Evolutionary conservation across 2,113 vertebrate species (phyloP).

Genomic region (Stigmatopora nigra): DNA sequence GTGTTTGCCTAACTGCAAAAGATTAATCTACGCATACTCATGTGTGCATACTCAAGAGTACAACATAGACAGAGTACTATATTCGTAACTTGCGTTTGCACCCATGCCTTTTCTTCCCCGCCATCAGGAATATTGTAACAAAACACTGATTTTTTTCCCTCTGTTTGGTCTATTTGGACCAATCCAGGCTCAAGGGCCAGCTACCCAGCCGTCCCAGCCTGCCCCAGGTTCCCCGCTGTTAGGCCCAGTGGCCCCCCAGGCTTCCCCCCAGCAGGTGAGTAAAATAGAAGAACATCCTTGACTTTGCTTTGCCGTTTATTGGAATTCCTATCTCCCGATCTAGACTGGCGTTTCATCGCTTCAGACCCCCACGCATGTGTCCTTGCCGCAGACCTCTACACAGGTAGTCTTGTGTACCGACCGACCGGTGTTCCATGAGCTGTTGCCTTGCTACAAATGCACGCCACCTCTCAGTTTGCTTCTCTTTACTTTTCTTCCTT

Average conservation of each 20-base stretch:
- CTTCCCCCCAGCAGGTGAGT: constrained; percentile 56
- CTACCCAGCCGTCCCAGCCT: constrained; percentile 31
- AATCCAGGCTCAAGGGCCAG: constrained; percentile 51
- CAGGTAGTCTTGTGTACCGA: constrained; percentile 36
- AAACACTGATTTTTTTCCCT: constrained; percentile 35
- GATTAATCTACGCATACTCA: constrained; percentile 18
- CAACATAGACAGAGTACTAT: constrained; percentile 8
- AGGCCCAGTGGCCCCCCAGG: constrained; percentile 42
- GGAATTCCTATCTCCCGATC: constrained; percentile 25
- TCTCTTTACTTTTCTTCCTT: constrained; percentile 17
- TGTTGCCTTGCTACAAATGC: not conserved
- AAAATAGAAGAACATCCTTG: not conserved
- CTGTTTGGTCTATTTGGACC: constrained; percentile 19
- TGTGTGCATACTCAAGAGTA: constrained; percentile 54
- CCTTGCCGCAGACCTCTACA: constrained; percentile 41
- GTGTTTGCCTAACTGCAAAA: not conserved
- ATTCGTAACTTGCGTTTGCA: constrained; percentile 52
- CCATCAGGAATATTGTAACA: not conserved
- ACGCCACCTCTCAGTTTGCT: constrained; percentile 6
- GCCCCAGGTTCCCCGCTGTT: constrained; percentile 39
- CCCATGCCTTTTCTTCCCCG: constrained; percentile 31
- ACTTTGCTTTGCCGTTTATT: not conserved
- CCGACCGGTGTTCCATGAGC: not conserved
- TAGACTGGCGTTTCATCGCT: constrained; percentile 45
- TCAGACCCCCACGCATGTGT: constrained; percentile 60